Evolutionary conservation across 1,140 invertebrate genomes (phyloP).

Genomic region (Battus philenor): DNA sequence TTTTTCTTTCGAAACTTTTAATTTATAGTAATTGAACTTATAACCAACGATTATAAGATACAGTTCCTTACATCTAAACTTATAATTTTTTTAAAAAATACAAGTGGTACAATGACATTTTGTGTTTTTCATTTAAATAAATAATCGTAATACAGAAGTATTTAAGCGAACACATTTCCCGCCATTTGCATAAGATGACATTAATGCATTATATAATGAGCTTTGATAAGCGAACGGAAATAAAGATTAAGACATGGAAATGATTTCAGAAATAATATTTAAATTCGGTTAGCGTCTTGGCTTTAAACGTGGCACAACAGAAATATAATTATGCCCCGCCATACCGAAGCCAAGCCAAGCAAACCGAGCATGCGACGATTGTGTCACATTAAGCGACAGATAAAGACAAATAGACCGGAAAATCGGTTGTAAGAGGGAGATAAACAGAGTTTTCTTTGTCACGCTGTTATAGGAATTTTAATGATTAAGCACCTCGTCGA

Average conservation of each 20-base stretch:
- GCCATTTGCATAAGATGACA: slow-evolving; percentile 7
- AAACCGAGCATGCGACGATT: slow-evolving; percentile 62
- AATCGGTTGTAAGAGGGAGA: slow-evolving; percentile 55
- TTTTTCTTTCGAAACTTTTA: too few species aligned
- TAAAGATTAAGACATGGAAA: slow-evolving; percentile 6
- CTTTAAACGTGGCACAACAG: slow-evolving; percentile 26
- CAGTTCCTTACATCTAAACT: too few species aligned
- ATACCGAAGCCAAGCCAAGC: slow-evolving; percentile 31
- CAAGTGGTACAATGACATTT: too few species aligned
- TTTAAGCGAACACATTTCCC: too few species aligned
- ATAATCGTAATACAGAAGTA: too few species aligned
- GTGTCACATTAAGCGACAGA: slow-evolving; percentile 65
- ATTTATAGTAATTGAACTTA: too few species aligned
- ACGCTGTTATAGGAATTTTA: slow-evolving; percentile 52
- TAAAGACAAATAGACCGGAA: slow-evolving; percentile 71
- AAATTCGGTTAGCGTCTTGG: slow-evolving; percentile 22
- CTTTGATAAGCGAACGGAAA: slow-evolving; percentile 6
- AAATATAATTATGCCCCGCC: slow-evolving; percentile 38
- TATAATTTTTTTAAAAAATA: too few species aligned
- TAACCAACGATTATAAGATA: too few species aligned
- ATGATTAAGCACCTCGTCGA: slow-evolving; percentile 52
- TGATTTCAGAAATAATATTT: slow-evolving; percentile 9
- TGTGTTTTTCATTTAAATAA: too few species aligned
- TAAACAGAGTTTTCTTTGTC: slow-evolving; percentile 52
- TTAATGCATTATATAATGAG: not conserved